These are phyloP conservation scores for Gallinago stenura DNA, from an alignment of 2,797 vertebrate species.

Conservation along the genomic window DNA sequence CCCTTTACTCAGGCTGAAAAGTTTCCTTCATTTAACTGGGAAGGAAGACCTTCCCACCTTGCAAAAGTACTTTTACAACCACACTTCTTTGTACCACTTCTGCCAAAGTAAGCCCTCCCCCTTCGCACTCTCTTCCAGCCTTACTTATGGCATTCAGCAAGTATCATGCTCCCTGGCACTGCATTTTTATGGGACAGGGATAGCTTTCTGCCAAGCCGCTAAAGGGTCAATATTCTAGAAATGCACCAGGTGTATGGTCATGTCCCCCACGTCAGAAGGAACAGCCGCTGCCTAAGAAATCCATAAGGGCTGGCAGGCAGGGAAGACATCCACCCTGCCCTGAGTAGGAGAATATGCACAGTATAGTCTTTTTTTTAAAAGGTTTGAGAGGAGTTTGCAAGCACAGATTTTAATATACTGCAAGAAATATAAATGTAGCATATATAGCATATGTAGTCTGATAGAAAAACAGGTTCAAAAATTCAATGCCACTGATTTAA, in stretches of 20 bases:
- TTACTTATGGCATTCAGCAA: not conserved
- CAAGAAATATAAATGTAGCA: not conserved
- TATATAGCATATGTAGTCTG: not conserved
- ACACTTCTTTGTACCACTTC: not conserved
- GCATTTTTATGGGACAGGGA: not conserved
- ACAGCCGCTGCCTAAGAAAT: not conserved
- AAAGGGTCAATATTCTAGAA: not conserved
- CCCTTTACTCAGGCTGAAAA: not conserved
- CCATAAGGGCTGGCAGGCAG: not conserved
- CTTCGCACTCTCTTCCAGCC: accelerated
- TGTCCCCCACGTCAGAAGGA: accelerated
- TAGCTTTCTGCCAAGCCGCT: not conserved
- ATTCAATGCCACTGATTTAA: not conserved
- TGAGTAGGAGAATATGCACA: accelerated
- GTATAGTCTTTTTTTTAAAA: no score
- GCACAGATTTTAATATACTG: not conserved
- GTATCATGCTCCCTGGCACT: accelerated
- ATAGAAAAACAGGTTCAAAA: not conserved
- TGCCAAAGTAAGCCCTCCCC: not conserved
- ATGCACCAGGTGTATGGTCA: accelerated
- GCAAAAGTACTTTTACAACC: not conserved
- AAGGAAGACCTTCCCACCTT: not conserved
- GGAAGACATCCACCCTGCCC: not conserved
- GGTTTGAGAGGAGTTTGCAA: not conserved
- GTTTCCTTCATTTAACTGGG: not conserved